Conservation (phyloP, 2,113 vertebrate species). For the Enhydra lutris region DNA sequence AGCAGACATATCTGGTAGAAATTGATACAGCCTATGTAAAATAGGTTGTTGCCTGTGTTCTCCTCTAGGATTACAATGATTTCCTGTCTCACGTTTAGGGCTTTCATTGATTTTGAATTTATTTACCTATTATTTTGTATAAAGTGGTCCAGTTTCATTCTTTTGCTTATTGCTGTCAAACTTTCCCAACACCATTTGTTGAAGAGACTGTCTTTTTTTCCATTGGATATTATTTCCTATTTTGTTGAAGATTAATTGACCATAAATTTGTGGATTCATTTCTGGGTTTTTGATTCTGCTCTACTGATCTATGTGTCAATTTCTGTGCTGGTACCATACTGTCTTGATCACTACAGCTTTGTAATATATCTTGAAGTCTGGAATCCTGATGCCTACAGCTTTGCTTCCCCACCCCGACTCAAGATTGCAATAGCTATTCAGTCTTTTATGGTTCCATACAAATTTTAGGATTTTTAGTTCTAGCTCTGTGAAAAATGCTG, state of each 20-base stretch:
- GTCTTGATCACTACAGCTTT: not conserved
- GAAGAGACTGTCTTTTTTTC: not conserved
- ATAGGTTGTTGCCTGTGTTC: not conserved
- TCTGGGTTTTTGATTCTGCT: not conserved
- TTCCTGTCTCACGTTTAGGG: not conserved
- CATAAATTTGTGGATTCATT: not conserved
- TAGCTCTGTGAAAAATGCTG: not conserved
- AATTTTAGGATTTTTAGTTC: not conserved
- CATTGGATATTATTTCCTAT: not conserved
- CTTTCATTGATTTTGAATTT: not conserved
- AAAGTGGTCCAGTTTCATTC: not conserved
- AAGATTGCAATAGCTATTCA: not conserved
- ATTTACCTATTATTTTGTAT: not conserved
- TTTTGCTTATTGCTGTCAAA: not conserved
- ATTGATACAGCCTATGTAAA: not conserved
- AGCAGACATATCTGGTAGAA: not conserved
- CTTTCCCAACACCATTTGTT: not conserved
- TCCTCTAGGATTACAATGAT: not conserved
- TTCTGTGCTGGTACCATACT: not conserved
- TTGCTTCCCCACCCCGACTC: too few relatives aligned
- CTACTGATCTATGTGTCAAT: not conserved
- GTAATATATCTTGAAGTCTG: not conserved
- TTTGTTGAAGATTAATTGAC: not conserved
- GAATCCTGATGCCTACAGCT: not conserved
- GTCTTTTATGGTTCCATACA: not conserved